Evolutionary conservation across 2,113 vertebrate species (phyloP), one percentile per base, ranked within the genome.

Genomic region (Grantiella picta): DNA sequence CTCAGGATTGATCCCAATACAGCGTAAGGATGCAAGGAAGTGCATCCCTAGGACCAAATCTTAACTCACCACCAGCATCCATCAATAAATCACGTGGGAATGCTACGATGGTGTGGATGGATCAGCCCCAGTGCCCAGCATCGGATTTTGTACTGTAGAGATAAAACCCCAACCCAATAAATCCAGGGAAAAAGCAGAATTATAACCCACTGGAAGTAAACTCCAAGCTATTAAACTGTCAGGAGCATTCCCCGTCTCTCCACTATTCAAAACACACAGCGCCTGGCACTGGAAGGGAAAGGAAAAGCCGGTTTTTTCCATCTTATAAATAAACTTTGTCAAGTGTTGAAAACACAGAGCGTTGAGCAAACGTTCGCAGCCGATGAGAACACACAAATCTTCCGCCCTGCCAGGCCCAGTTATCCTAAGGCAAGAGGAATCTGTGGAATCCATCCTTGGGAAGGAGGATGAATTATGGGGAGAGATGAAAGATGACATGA

Each of bases 151-250:
- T 78, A 68, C 22, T 16, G 81, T 5, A 61, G n/a, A 95, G 82
- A 73, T 75, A 53, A 92, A 95, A 81, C 45, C 65, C 40, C 64
- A 47, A 72, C 63, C 53, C 56, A 9, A 80, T 60, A 90, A 91
- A 95, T 92, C 49, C 84, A 81, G 52, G 69, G 29, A 64, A 91
- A 71, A 10, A 64, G 78, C 38, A 70, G 56, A 92, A 86, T 92
- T 77, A 68, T 73, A 92, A 82, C 52, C 52, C 73, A 21, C 20
- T 6, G 3, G 45, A 77, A 93, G 71, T 35, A 88, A 96, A 95
- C 75, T 69, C 52, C n/a, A n/a, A 86, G 82, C 75, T 88, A 75
- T 96, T 95, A 90, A 96, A 92, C 66, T 70, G 76, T 86, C 93
- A 89, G 45, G 65, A 90, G 44, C 4, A 2, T 65, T 89, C 86